phyloP scores from a whole-genome alignment of 1,140 invertebrate species.

The Neomicropteryx cornuta region DNA sequence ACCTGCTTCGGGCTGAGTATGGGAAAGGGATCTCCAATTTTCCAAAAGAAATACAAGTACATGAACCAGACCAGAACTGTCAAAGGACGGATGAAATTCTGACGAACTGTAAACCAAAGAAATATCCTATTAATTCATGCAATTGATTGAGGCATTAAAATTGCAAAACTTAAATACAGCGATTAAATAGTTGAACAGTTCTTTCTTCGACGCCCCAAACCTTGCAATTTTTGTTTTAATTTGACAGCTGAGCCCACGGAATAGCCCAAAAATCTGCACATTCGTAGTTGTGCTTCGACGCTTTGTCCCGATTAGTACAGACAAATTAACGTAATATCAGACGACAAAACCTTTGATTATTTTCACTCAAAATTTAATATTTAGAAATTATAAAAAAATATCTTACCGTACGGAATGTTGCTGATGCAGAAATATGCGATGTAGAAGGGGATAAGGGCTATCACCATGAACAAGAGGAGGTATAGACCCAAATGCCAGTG shows the following conservation, averaged over 20 bases:
- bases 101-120: slow-evolving; percentile 55
- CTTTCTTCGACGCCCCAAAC: too few relatives aligned
- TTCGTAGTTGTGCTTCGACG: too few relatives aligned
- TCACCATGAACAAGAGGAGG: slow-evolving; percentile 86
- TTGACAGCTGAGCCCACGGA: too few relatives aligned
- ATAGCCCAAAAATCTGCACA: too few relatives aligned
- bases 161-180: too few relatives aligned
- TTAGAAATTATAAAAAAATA: slow-evolving; percentile 2
- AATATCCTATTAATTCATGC: slow-evolving; percentile 9
- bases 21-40: slow-evolving; percentile 98
- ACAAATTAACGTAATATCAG: too few relatives aligned
- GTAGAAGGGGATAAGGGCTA: slow-evolving; percentile 94
- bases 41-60: slow-evolving; percentile 97
- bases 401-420: slow-evolving; percentile 82
- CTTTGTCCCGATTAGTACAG: too few relatives aligned
- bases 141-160: too few relatives aligned
- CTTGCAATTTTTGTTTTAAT: too few relatives aligned
- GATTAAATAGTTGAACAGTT: too few relatives aligned
- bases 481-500: slow-evolving; percentile 93
- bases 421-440: slow-evolving; percentile 92
- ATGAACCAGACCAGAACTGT: slow-evolving; percentile 80
- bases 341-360: slow-evolving; percentile 7
- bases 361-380: slow-evolving; percentile 4
- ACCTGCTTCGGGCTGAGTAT: slow-evolving; percentile 66
- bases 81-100: slow-evolving; percentile 66